These are phyloP conservation scores for Herminia tarsipennalis DNA, from an alignment of 2,888 invertebrate genomes.

Conservation along the genomic window DNA sequence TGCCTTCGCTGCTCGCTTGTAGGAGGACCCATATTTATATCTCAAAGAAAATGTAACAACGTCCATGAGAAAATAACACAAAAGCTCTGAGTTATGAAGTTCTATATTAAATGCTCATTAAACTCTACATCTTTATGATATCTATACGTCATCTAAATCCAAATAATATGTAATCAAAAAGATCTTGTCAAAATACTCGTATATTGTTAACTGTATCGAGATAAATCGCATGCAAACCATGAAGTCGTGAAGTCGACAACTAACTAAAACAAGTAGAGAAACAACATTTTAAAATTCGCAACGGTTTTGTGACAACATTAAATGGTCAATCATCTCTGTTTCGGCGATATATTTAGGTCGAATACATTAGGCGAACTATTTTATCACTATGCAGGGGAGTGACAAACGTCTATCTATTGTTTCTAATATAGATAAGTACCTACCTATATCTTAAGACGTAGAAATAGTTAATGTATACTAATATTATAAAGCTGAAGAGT, in stretches of 20 bases:
- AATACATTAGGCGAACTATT: conserved; percentile 66
- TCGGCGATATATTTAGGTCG: conserved; percentile 68
- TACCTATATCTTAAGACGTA: conserved; percentile 10
- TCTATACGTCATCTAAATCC: no score
- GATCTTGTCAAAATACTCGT: no score
- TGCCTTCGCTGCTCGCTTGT: conserved; percentile 70
- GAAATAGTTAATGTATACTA: no score
- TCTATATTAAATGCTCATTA: no score
- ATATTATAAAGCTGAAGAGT: no score
- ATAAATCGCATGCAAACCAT: no score
- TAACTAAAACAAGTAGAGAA: conserved; percentile 20
- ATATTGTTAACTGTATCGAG: no score
- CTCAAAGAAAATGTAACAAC: conserved; percentile 25
- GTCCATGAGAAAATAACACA: conserved; percentile 20
- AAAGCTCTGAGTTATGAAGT: not conserved
- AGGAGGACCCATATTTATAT: conserved; percentile 64
- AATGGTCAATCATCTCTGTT: conserved; percentile 76
- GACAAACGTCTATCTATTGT: conserved; percentile 23
- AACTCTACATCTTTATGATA: no score
- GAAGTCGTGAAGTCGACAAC: no score
- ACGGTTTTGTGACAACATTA: conserved; percentile 73
- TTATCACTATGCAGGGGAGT: conserved; percentile 48
- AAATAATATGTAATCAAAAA: no score
- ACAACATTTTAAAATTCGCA: conserved; percentile 53
- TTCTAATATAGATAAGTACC: conserved; percentile 28